Evolutionary conservation across 2,113 vertebrate genomes (phyloP).

Genomic region (Seriola aureovittata): DNA sequence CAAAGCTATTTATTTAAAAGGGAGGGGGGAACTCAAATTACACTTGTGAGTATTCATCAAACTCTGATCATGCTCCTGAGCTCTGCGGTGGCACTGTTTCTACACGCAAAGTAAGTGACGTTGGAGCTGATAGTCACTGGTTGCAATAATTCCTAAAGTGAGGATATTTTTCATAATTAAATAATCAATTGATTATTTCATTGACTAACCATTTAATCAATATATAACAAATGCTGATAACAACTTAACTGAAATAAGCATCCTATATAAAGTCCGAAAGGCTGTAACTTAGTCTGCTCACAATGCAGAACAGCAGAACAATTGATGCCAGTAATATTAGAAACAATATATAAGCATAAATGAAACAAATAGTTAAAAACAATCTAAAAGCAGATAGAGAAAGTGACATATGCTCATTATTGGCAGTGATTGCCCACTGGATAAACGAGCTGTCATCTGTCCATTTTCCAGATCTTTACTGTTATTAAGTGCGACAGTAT

Average conservation of each 20-base stretch:
- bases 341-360: not conserved
- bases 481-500: constrained; percentile 17
- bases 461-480: constrained; percentile 1
- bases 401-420: not conserved
- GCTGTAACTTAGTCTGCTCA: not conserved
- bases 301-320: not conserved
- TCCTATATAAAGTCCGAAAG: not conserved
- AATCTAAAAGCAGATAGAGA: not conserved
- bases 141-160: not conserved
- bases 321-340: not conserved
- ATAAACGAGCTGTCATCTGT: constrained; percentile 9
- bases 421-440: not conserved
- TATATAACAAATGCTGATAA: not conserved
- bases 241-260: not conserved
- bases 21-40: constrained; percentile 26
- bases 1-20: constrained; percentile 65
- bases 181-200: not conserved
- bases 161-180: not conserved
- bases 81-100: constrained; percentile 15
- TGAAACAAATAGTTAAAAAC: not conserved
- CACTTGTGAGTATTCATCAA: constrained; percentile 32
- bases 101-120: not conserved
- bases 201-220: not conserved
- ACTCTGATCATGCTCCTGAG: constrained; percentile 14
- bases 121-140: not conserved